phyloP scores from a whole-genome alignment of 2,113 vertebrate genomes.

The Muntiacus reevesi region DNA sequence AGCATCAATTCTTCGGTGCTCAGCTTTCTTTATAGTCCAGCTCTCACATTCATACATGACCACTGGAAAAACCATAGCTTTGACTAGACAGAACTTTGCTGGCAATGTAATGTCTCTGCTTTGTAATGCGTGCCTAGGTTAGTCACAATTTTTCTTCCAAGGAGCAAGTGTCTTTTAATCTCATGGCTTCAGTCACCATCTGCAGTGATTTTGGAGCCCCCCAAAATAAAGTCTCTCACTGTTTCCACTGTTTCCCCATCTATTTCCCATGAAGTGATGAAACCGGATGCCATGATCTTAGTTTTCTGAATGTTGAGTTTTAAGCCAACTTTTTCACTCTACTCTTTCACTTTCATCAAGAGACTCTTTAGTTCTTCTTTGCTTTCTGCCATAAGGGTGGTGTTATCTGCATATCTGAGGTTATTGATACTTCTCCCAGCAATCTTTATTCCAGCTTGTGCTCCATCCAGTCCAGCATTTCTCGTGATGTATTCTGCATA shows the following conservation, averaged over 20 bases:
- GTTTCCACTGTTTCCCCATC: neutral
- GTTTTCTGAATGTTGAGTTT: neutral
- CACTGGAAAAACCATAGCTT: neutral
- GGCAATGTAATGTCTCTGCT: neutral
- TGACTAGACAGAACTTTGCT: neutral
- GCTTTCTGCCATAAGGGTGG: neutral
- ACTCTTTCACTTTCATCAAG: neutral
- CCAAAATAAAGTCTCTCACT: neutral
- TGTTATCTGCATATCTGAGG: neutral
- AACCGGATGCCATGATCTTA: neutral
- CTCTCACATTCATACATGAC: neutral
- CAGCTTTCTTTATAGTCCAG: neutral
- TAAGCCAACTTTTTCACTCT: neutral
- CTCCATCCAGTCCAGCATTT: neutral
- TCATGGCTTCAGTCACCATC: neutral
- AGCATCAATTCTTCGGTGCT: fast-evolving
- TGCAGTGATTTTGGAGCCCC: neutral
- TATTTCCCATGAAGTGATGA: neutral
- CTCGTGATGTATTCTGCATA: neutral
- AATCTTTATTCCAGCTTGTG: neutral
- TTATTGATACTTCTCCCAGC: neutral
- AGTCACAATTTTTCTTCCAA: neutral
- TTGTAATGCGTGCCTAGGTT: neutral
- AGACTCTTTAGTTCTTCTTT: neutral
- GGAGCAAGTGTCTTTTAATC: neutral